Conservation (phyloP, 2,113 vertebrate species). For the Thomomys bottae region DNA sequence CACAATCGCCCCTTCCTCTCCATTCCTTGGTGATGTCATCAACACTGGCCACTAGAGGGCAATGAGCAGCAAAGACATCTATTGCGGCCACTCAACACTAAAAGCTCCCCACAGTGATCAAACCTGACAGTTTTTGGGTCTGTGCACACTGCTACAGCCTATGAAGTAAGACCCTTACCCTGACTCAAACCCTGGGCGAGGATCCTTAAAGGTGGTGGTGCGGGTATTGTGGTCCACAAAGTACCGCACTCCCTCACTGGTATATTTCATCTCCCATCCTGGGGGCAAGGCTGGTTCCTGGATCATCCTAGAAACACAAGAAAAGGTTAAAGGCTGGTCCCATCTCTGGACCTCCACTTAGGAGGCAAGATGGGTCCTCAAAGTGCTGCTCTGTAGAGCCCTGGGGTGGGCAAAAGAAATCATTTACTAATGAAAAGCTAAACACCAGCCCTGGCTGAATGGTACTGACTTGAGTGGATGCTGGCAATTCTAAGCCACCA, state of each 20-base stretch:
- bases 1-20: background rate
- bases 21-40: background rate
- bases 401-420: background rate
- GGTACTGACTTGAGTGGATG: background rate
- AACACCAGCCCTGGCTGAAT: background rate
- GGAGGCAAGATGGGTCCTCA: background rate
- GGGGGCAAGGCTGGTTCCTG: constrained; percentile 97
- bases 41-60: constrained; percentile 42
- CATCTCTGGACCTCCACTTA: background rate
- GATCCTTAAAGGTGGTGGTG: constrained; percentile 99
- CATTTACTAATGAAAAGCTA: background rate
- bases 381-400: background rate
- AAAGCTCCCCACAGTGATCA: background rate
- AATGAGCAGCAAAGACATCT: background rate
- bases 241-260: constrained; percentile 96
- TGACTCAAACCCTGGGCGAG: constrained; percentile 96
- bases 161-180: constrained; percentile 87
- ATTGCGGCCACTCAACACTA: background rate
- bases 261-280: constrained; percentile 99
- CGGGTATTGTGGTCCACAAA: constrained; percentile 99
- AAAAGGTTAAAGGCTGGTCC: background rate
- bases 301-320: constrained; percentile 91
- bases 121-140: background rate
- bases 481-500: background rate
- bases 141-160: background rate